Base-by-base conservation (phyloP, 1,140 invertebrate species). In the Procambarus virginalis region DNA sequence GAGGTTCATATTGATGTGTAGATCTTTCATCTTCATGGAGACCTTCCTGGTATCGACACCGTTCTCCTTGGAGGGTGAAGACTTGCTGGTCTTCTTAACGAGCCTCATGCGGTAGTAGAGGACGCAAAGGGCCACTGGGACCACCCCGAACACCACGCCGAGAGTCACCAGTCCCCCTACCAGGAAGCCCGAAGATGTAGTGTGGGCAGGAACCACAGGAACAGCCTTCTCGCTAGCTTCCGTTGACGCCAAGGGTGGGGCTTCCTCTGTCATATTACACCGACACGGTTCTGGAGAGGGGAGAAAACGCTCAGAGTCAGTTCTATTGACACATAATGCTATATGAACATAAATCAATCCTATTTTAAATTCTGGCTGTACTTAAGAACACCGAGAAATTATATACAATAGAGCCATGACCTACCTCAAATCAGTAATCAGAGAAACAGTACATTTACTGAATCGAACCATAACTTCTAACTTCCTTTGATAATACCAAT, bases 1-100 rank as follows among this genome's bases (percentile, higher is more conserved):
- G 51, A 86, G 64, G 48, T 86, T 86, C 48, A 93, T 86, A 76
- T 93, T 92, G 82, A 93, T 92, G 90, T 94, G 92, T 51, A 94
- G 85, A 75, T 94, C 94, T 93, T 94, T 93, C 93, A 93, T 93
- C 85, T 91, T 91, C 83, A 91, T 85, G 17, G 91, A 86, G 6
- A 91, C 91, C 79, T 91, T 91, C 70, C 80, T 83, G 81, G 80
- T 73, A 48, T 86, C 81, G 60, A 82, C 17, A 79, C 90, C 73
- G n/a, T 75, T 76, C n/a, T 82, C 60, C 48, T 81, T 60, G 10
- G 82, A 86, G 12, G 79, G 70, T 5, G 84, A 76, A 3, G 51
- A 64, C 64, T 91, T 91, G 55, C 78, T 85, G n/a, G 85, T 73
- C 84, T 89, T 89, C 49, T 81, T 81, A 20, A 76, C 49, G 20